phyloP scores from a whole-genome alignment of 2,113 vertebrate genomes.

The Burhinus oedicnemus region DNA sequence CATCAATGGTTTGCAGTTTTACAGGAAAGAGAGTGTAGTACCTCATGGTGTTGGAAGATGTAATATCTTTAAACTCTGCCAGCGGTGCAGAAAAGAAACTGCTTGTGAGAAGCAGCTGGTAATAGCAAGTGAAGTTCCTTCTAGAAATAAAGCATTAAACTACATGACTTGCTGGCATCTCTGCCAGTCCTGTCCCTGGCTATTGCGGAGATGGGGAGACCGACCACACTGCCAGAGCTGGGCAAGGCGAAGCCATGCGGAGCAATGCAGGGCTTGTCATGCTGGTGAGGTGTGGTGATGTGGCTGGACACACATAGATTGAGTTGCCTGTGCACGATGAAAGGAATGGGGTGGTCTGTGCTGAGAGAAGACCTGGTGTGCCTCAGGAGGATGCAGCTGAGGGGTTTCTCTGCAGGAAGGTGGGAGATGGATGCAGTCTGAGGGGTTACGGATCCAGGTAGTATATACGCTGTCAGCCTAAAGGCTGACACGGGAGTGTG shows the following conservation, averaged over 20 bases:
- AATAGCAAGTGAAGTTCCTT: background rate
- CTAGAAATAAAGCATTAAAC: background rate
- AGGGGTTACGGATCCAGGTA: background rate
- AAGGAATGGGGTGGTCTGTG: background rate
- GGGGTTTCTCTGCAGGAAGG: background rate
- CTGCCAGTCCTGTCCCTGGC: background rate
- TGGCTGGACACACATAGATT: background rate
- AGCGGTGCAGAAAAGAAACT: background rate
- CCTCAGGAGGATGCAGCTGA: background rate
- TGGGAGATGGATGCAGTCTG: background rate
- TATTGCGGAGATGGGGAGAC: background rate
- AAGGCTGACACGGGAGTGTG: background rate
- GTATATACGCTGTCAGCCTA: background rate
- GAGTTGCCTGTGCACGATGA: too few species aligned
- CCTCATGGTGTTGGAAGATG: background rate
- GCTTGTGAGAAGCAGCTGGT: background rate
- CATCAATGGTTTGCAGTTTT: fast-evolving
- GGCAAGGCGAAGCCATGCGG: fast-evolving
- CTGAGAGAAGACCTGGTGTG: background rate
- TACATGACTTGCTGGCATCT: fast-evolving
- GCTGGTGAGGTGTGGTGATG: background rate
- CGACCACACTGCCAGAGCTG: background rate
- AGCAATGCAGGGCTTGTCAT: fast-evolving
- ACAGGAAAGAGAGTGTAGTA: background rate
- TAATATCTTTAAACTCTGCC: background rate